Base-by-base conservation (phyloP, 2,888 invertebrate species). In the Gortyna flavago region DNA sequence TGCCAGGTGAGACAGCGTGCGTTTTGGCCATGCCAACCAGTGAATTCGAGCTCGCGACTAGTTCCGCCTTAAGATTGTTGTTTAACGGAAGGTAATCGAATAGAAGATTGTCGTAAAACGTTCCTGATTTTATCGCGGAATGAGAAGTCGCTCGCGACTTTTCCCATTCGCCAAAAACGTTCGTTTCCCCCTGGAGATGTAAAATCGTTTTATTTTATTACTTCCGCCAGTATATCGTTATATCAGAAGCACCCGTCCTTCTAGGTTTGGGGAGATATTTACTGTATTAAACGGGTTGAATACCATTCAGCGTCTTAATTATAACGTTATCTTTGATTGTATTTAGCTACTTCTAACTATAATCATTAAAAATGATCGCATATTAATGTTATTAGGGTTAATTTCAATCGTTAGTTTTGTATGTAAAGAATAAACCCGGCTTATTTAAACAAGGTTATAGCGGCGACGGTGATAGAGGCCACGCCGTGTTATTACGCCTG, bases 201-300 rank as follows among this genome's bases (percentile, higher is more conserved):
- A 96, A 96, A 96, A 96, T 96, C 96, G 96, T 96, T 96, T 96
- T 96, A 96, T 96, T 96, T 96, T 96, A 96, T 96, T 96, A 95
- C 95, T 95, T 96, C 96, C 96, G 93, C 93, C 94, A 93, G 94
- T 96, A 96, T 95, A 96, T 95, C 94, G 94, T 94, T 95, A 95
- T 94, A 95, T 94, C 93, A 93, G 91, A 91, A 92, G 91, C 92
- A 91, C 91, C 92, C 92, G 92, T 93, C 92, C 91, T 93, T 90
- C 90, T 90, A 91, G 89, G 90, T 92, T 93, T 85, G 86, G 85
- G 91, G 92, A 93, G 88, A 93, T 94, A 89, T 92, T 93, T 92
- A 92, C 92, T 92, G 93, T 93, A 93, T 91, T 89, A 90, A 91
- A 83, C 77, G 83, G 69, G 85, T 89, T 89, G 91, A 80, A 76